These are phyloP conservation scores for Botia kubotai DNA, from an alignment of 2,797 vertebrate species.

Conservation along the genomic window DNA sequence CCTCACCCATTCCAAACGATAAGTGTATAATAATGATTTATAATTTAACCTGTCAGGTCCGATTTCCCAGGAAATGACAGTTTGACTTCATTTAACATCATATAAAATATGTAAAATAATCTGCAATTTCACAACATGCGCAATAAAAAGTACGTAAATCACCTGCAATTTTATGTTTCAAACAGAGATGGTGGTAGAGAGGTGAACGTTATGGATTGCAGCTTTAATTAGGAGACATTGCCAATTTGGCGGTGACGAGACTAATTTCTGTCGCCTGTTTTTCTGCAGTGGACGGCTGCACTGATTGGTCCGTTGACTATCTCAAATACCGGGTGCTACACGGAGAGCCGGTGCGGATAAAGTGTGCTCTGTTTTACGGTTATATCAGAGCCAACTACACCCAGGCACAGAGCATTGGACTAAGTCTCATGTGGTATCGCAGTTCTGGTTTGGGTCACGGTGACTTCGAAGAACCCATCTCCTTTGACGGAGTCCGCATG, in stretches of 20 bases:
- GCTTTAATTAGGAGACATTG: background rate
- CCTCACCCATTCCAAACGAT: too few species aligned
- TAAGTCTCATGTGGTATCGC: constrained; percentile 99
- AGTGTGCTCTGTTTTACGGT: constrained; percentile 97
- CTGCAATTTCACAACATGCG: too few species aligned
- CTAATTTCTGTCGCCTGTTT: constrained; percentile 17
- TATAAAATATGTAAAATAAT: too few species aligned
- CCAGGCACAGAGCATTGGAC: constrained; percentile 94
- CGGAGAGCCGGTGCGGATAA: constrained; percentile 96
- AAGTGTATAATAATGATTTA: too few species aligned
- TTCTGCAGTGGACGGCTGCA: constrained; percentile 91
- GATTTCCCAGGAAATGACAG: too few species aligned
- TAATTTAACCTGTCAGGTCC: too few species aligned
- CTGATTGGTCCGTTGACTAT: constrained; percentile 98
- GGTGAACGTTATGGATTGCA: too few species aligned
- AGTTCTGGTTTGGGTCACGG: constrained; percentile 91
- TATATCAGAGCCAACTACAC: constrained; percentile 99
- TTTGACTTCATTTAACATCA: too few species aligned
- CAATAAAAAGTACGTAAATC: too few species aligned
- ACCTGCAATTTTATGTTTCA: too few species aligned
- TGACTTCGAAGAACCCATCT: constrained; percentile 96
- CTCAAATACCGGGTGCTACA: constrained; percentile 96
- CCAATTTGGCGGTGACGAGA: background rate
- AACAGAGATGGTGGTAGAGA: too few species aligned
- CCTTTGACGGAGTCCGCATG: constrained; percentile 95